phyloP scores from a whole-genome alignment of 2,113 vertebrate species.

The Periophthalmus modestus region DNA sequence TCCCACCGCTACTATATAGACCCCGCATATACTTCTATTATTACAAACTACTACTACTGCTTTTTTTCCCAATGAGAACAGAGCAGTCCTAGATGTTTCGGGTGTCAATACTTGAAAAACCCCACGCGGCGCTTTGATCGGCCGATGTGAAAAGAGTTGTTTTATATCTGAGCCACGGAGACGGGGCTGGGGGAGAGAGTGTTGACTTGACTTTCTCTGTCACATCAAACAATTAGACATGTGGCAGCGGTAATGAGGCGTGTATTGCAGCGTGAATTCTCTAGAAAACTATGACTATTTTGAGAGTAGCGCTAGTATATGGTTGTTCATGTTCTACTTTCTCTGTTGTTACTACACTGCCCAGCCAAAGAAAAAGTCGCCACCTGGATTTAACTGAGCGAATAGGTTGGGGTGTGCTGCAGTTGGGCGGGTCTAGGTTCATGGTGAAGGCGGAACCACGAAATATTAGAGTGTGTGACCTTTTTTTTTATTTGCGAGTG shows the following conservation, averaged over 20 bases:
- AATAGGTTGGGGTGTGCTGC: too few species aligned
- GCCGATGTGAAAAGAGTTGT: conserved; percentile 1
- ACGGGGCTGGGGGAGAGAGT: conserved; percentile 15
- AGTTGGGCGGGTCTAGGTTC: too few species aligned
- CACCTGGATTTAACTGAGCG: too few species aligned
- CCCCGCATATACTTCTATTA: conserved; percentile 27
- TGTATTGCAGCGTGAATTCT: background rate
- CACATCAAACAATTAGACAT: conserved; percentile 23
- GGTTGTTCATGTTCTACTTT: background rate
- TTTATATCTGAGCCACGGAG: conserved; percentile 22
- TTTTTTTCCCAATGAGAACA: background rate
- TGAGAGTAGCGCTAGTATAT: background rate
- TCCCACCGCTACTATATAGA: conserved; percentile 17
- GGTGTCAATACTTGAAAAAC: conserved; percentile 35
- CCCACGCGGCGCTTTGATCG: conserved; percentile 42
- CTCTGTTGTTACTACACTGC: background rate
- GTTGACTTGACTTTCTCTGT: conserved; percentile 23
- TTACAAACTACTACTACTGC: conserved; percentile 14
- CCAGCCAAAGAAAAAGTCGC: too few species aligned
- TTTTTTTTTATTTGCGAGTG: too few species aligned
- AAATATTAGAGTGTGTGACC: too few species aligned
- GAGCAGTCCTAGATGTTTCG: background rate
- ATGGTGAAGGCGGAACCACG: too few species aligned
- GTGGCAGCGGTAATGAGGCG: conserved; percentile 5
- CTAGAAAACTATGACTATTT: conserved; percentile 3